These are phyloP conservation scores for Drepana falcataria DNA, from an alignment of 2,888 invertebrate genomes.

Conservation along the genomic window DNA sequence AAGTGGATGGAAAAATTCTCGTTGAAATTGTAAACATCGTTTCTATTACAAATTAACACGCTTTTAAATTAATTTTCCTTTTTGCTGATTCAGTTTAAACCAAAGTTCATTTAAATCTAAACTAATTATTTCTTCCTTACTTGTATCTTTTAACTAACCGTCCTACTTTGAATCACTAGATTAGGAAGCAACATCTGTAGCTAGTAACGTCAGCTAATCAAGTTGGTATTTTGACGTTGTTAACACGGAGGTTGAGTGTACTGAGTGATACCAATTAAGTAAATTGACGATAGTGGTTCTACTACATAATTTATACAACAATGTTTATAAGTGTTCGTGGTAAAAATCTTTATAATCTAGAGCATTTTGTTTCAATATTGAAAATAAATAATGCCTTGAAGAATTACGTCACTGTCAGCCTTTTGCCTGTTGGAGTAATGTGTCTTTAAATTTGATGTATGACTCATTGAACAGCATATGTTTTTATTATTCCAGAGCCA, in stretches of 20 bases:
- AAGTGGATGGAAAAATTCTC: neutral
- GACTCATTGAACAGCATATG: no score
- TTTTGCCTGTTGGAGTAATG: no score
- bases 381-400: no score
- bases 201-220: neutral
- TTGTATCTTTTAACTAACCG: neutral
- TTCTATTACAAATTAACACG: neutral
- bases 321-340: no score
- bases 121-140: neutral
- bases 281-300: neutral
- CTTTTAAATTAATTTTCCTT: neutral
- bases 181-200: neutral
- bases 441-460: no score
- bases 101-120: neutral
- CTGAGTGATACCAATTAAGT: neutral
- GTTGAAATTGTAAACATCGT: neutral
- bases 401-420: no score
- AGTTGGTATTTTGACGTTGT: neutral
- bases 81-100: neutral
- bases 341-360: no score
- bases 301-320: no score
- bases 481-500: no score
- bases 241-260: neutral
- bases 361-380: no score
- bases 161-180: neutral